Evolutionary conservation across 2,888 invertebrate genomes (phyloP).

Genomic region (Taphrorychus bicolor): DNA sequence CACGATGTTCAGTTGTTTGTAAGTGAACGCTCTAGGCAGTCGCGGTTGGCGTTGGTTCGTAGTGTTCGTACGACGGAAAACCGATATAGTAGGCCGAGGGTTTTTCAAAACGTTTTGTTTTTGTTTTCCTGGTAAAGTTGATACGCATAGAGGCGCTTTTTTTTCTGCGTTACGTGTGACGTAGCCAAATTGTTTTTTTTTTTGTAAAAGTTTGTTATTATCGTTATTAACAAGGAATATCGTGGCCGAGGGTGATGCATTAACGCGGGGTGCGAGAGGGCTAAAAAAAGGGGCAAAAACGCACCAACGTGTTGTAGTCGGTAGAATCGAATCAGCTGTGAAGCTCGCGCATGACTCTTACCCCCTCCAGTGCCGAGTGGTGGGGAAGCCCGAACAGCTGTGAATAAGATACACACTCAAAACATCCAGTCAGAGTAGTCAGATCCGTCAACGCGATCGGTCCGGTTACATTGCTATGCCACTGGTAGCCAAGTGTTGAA

Average conservation of each 20-base stretch:
- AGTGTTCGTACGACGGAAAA: background rate
- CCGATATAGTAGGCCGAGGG: background rate
- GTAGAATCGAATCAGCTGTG: constrained; percentile 54
- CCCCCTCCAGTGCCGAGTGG: constrained; percentile 48
- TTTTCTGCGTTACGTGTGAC: background rate
- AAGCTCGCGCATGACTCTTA: constrained; percentile 51
- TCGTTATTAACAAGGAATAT: too few relatives aligned
- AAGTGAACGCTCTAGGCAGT: background rate
- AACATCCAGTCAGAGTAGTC: constrained; percentile 63
- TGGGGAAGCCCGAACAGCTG: constrained; percentile 57
- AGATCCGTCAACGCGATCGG: constrained; percentile 62
- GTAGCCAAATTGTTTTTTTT: background rate
- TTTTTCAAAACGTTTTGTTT: background rate
- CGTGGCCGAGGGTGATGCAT: too few relatives aligned
- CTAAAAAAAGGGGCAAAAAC: constrained; percentile 29
- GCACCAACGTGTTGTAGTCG: constrained; percentile 24
- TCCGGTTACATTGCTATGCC: constrained; percentile 49
- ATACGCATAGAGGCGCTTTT: background rate
- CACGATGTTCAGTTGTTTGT: background rate
- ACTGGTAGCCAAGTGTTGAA: constrained; percentile 54
- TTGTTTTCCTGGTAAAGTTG: background rate
- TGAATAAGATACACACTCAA: constrained; percentile 59
- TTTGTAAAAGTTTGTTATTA: background rate
- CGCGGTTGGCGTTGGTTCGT: too few relatives aligned
- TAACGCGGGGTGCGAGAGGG: too few relatives aligned